Conservation (phyloP, 2,797 vertebrate species). For the Cyclopterus lumpus region DNA sequence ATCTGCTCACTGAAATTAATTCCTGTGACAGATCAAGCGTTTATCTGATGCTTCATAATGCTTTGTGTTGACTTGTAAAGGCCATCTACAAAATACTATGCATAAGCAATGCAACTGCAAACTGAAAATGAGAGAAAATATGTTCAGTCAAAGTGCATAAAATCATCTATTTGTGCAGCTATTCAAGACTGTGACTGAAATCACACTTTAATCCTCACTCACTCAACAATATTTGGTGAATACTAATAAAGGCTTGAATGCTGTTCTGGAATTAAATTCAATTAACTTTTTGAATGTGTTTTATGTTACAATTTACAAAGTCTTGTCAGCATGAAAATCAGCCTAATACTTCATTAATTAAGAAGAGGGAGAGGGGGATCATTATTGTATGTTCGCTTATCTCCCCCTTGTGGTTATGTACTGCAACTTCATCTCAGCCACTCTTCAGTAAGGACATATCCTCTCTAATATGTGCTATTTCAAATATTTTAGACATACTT, state of each 20-base stretch:
- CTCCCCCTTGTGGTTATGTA: conserved; percentile 41
- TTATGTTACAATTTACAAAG: conserved; percentile 26
- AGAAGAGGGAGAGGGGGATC: background rate
- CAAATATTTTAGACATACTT: background rate
- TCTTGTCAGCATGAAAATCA: conserved; percentile 32
- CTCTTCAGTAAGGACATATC: background rate
- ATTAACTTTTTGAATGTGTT: conserved; percentile 18
- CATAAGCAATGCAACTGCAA: background rate
- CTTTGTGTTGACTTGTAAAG: background rate
- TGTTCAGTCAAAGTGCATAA: conserved; percentile 23
- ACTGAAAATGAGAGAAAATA: background rate
- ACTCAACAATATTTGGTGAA: conserved; percentile 3
- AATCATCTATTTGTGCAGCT: conserved; percentile 32
- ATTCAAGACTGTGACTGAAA: conserved; percentile 20
- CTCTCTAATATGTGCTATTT: background rate
- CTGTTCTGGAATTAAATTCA: conserved; percentile 35
- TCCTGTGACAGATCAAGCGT: background rate
- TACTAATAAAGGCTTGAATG: conserved; percentile 20
- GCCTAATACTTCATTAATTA: conserved; percentile 27
- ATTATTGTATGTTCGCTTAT: conserved; percentile 51
- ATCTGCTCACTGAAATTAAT: background rate
- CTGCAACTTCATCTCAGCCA: conserved; percentile 1
- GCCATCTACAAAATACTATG: conserved; percentile 10
- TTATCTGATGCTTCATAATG: background rate
- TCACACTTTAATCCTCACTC: conserved; percentile 7